Percentiles rank a stretch among this genome's conserved stretches.
Evolutionary conservation across 2,888 invertebrate species (phyloP).

Genomic region (Plebejus anna): DNA sequence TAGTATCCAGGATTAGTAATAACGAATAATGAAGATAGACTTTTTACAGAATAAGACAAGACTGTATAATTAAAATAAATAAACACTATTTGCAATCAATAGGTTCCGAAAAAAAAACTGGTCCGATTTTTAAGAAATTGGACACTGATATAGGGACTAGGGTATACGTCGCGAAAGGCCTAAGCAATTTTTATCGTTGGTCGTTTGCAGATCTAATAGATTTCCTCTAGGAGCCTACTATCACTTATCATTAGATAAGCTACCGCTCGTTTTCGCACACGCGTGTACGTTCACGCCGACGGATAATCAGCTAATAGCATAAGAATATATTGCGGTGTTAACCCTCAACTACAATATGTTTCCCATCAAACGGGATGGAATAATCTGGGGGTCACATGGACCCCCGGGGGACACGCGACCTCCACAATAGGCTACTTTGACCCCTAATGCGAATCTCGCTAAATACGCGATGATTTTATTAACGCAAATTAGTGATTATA

Average conservation of each 20-base stretch:
- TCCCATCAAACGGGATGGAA: constrained; percentile 28
- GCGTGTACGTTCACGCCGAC: not conserved
- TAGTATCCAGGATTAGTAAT: no score
- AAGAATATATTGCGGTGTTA: constrained; percentile 16
- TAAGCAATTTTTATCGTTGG: no score
- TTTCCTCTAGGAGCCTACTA: not conserved
- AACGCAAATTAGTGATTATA: not conserved
- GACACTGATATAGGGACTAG: no score
- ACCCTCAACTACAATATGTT: constrained; percentile 23
- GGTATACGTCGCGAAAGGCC: no score
- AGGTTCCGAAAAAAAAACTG: no score
- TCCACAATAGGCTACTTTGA: constrained; percentile 9
- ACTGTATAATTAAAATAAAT: no score
- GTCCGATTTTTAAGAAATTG: no score
- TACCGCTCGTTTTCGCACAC: not conserved
- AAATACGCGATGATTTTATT: constrained; percentile 15
- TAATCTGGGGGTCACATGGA: constrained; percentile 25
- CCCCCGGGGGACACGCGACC: constrained; percentile 16
- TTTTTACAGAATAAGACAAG: no score
- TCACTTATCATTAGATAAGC: not conserved
- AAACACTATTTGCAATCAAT: no score
- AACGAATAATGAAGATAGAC: no score
- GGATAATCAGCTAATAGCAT: constrained; percentile 9
- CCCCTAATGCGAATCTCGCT: constrained; percentile 18
- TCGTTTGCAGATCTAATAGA: not conserved